Conservation (phyloP, 37 sponge, comb jelly and placozoan genomes). For the Haliclona indistincta region DNA sequence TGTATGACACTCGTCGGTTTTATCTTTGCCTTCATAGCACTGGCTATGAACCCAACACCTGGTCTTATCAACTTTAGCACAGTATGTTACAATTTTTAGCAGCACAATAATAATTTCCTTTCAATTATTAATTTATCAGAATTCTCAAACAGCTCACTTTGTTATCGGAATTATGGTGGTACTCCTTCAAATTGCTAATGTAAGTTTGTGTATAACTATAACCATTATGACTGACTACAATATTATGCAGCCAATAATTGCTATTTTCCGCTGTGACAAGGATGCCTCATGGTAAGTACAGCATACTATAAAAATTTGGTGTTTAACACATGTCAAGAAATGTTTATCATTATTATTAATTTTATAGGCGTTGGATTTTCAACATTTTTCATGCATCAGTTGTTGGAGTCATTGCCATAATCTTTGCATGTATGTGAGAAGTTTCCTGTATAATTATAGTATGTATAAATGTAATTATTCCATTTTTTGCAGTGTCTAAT, state of each 20-base stretch:
- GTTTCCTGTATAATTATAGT: no score
- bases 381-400: constrained; percentile 46
- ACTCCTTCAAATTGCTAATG: constrained; percentile 62
- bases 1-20: constrained; percentile 39
- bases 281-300: neutral
- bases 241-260: neutral
- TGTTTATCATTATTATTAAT: no score
- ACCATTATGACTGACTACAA: neutral
- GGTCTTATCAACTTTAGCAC: neutral
- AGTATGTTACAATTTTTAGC: neutral
- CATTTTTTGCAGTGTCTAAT: neutral
- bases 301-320: no score
- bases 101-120: no score
- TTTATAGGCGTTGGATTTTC: constrained; percentile 72
- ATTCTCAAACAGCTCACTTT: constrained; percentile 45
- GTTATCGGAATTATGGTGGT: constrained; percentile 59
- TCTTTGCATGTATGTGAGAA: neutral
- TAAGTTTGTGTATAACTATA: constrained; percentile 26
- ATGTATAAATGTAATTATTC: no score
- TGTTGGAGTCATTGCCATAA: constrained; percentile 30
- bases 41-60: neutral
- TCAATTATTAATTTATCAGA: neutral
- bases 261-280: neutral
- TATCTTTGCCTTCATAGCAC: constrained; percentile 43
- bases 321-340: no score